phyloP scores from a whole-genome alignment of 2,113 vertebrate genomes.

The Henicopernis longicauda region DNA sequence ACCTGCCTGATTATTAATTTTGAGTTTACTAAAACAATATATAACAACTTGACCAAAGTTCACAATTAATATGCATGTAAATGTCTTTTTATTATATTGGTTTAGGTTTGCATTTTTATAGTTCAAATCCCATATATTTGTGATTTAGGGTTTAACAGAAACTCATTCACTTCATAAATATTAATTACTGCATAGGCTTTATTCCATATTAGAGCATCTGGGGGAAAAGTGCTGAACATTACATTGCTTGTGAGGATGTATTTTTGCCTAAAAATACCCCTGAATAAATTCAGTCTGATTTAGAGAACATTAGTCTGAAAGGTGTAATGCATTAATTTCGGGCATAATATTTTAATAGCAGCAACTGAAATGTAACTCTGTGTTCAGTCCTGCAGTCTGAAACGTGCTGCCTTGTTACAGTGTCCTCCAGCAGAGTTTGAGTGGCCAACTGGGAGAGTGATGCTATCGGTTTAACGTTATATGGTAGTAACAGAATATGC shows the following conservation, averaged over 20 bases:
- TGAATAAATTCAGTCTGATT: constrained; percentile 55
- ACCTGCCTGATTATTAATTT: constrained; percentile 2
- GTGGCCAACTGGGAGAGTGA: background rate
- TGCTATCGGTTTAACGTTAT: constrained; percentile 2
- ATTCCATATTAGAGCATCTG: constrained; percentile 44
- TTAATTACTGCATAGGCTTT: constrained; percentile 64
- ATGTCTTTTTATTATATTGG: constrained; percentile 25
- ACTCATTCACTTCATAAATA: constrained; percentile 66
- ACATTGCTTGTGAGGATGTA: constrained; percentile 51
- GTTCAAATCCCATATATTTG: constrained; percentile 30
- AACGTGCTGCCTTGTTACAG: constrained; percentile 8
- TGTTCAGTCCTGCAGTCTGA: background rate
- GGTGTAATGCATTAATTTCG: constrained; percentile 60
- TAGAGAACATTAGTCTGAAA: constrained; percentile 45
- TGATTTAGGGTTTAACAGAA: constrained; percentile 53
- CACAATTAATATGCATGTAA: constrained; percentile 12
- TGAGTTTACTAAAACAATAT: constrained; percentile 25
- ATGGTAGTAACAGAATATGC: background rate
- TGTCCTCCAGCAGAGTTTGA: constrained; percentile 15
- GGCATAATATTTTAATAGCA: constrained; percentile 57
- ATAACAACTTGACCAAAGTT: background rate
- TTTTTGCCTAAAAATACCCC: constrained; percentile 56
- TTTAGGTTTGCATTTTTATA: constrained; percentile 48
- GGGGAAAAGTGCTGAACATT: constrained; percentile 62
- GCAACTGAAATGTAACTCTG: background rate